phyloP scores from a whole-genome alignment of 2,797 vertebrate species.

The Fistularia tabacaria region DNA sequence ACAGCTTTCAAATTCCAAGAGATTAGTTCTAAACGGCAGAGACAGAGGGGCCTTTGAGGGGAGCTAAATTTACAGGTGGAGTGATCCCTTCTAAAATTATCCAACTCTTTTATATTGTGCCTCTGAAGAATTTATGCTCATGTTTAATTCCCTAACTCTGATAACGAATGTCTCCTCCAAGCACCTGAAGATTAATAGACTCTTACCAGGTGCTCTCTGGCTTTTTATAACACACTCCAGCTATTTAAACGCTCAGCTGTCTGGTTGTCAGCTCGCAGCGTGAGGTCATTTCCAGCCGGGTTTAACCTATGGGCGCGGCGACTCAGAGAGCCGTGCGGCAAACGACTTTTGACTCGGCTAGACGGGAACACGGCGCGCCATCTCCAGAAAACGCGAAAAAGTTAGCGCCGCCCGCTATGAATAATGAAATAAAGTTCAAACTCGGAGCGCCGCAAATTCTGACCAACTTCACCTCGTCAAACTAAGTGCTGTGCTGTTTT shows the following conservation, averaged over 20 bases:
- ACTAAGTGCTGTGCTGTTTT: slow-evolving; percentile 25
- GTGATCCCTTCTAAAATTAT: slow-evolving; percentile 85
- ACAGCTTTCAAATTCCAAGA: slow-evolving; percentile 66
- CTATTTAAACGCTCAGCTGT: slow-evolving; percentile 71
- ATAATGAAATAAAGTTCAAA: too few relatives aligned
- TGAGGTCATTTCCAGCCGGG: slow-evolving; percentile 56
- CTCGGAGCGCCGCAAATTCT: not conserved
- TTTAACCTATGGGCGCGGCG: slow-evolving; percentile 28
- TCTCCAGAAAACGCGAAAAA: too few relatives aligned
- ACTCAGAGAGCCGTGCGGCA: slow-evolving; percentile 1
- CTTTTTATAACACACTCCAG: slow-evolving; percentile 77
- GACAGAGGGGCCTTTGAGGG: slow-evolving; percentile 72
- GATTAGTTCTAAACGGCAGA: slow-evolving; percentile 69
- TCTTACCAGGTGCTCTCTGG: slow-evolving; percentile 72
- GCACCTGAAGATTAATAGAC: slow-evolving; percentile 79
- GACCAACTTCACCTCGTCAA: slow-evolving; percentile 26
- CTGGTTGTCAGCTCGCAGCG: slow-evolving; percentile 60
- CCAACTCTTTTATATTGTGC: slow-evolving; percentile 79
- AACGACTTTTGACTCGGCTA: too few relatives aligned
- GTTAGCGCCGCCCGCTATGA: too few relatives aligned
- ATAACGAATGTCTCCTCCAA: slow-evolving; percentile 77
- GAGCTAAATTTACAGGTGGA: slow-evolving; percentile 82
- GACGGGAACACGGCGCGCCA: too few relatives aligned
- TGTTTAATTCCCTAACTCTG: slow-evolving; percentile 81
- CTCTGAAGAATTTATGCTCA: slow-evolving; percentile 81